These are phyloP conservation scores for Meandrina meandrites DNA, from an alignment of 92 coral and sea anemone species.

Conservation along the genomic window DNA sequence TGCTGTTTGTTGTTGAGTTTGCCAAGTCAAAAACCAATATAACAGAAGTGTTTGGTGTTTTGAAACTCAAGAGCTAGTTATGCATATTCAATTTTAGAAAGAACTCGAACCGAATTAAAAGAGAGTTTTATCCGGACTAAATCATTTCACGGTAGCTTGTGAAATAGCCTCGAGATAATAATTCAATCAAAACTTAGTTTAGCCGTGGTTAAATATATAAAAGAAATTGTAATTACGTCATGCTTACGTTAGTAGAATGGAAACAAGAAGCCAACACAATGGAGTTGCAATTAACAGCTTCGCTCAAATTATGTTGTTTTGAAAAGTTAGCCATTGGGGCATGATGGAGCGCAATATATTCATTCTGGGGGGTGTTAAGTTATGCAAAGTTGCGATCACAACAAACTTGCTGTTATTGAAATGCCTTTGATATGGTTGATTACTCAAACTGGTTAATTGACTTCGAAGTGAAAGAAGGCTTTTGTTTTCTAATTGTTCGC, in stretches of 20 bases:
- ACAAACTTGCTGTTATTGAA: not conserved
- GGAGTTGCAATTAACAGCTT: not conserved
- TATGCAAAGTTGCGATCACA: not conserved
- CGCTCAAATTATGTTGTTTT: not conserved
- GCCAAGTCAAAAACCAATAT: not conserved
- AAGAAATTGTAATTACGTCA: not conserved
- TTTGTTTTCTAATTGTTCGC: not conserved
- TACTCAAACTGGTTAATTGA: not conserved
- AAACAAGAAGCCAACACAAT: not conserved
- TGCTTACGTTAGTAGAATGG: not conserved
- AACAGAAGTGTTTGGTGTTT: not conserved
- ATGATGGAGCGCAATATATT: not conserved
- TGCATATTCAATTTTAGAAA: not conserved
- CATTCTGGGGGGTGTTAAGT: not conserved
- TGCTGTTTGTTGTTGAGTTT: conserved; percentile 1
- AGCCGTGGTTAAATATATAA: not conserved
- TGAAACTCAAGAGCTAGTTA: not conserved
- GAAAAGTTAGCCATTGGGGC: not conserved
- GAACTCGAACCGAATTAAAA: not conserved
- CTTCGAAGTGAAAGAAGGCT: not conserved
- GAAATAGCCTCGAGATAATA: conserved; percentile 10
- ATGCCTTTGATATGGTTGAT: not conserved
- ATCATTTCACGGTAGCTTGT: not conserved
- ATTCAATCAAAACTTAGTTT: conserved; percentile 12
- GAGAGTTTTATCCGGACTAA: not conserved